Percentiles rank a stretch among this genome's conserved stretches.
Evolutionary conservation across 2,797 vertebrate genomes (phyloP).

Genomic region (Lepus townsendii): DNA sequence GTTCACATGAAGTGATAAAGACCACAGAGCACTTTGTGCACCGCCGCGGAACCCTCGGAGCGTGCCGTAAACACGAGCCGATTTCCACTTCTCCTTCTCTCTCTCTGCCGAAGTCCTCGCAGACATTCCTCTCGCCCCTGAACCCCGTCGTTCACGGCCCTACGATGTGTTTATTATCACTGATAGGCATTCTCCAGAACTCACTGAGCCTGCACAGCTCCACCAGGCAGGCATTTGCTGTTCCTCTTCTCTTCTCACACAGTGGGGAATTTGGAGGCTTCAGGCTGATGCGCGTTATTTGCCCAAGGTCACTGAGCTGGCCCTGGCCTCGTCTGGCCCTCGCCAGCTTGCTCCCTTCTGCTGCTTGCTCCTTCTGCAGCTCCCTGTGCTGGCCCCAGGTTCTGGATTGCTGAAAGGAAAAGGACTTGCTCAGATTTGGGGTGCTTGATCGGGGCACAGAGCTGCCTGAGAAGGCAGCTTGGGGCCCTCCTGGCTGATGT

Average conservation of each 20-base stretch:
- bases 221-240: not conserved
- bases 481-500: too few species aligned
- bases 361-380: not conserved
- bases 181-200: not conserved
- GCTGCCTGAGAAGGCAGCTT: not conserved
- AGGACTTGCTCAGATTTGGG: not conserved
- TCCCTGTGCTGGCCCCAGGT: not conserved
- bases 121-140: not conserved
- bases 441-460: not conserved
- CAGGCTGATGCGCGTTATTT: not conserved
- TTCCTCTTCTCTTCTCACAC: not conserved
- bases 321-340: not conserved
- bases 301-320: not conserved
- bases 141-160: not conserved
- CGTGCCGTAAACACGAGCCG: not conserved
- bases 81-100: not conserved
- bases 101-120: not conserved
- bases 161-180: not conserved
- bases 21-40: not conserved
- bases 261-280: not conserved
- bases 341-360: not conserved
- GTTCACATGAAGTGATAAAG: constrained; percentile 9
- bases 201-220: not conserved
- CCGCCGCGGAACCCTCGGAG: not conserved
- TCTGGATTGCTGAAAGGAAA: not conserved